These are phyloP conservation scores for Fundulus diaphanus DNA, from an alignment of 2,797 vertebrate genomes.

Conservation along the genomic window DNA sequence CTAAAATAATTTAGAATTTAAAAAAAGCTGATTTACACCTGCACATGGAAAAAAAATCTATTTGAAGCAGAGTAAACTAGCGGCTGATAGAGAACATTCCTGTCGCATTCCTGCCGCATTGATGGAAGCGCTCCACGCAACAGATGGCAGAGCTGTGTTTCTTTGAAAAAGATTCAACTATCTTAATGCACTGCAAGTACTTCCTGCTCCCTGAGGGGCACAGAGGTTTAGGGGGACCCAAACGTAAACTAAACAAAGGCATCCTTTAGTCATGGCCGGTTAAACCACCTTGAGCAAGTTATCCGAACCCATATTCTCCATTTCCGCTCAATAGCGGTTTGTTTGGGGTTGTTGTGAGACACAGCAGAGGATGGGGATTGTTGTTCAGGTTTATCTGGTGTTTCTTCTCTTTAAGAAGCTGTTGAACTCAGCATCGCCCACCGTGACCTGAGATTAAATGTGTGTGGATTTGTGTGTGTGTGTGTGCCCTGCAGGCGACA, in stretches of 20 bases:
- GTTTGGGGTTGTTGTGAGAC: constrained; percentile 52
- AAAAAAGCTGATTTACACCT: not conserved
- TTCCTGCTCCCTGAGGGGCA: constrained; percentile 53
- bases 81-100: constrained; percentile 12
- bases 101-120: constrained; percentile 21
- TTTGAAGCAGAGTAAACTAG: not conserved
- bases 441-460: constrained; percentile 35
- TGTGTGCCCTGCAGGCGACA: constrained; percentile 81
- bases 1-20: not conserved
- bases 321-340: constrained; percentile 59
- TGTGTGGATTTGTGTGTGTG: constrained; percentile 39
- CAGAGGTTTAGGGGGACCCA: constrained; percentile 35
- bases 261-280: constrained; percentile 66
- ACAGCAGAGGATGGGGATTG: constrained; percentile 30
- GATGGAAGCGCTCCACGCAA: constrained; percentile 44
- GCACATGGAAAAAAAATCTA: not conserved
- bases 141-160: constrained; percentile 43
- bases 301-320: constrained; percentile 38
- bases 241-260: constrained; percentile 57
- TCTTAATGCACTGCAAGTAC: constrained; percentile 59
- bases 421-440: constrained; percentile 50
- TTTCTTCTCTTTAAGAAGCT: constrained; percentile 43
- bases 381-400: constrained; percentile 46
- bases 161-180: constrained; percentile 56
- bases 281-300: constrained; percentile 39